A percentile compares a stretch with the other conserved stretches of the same genome.
These are phyloP conservation scores for Syndactyla subalaris DNA, from an alignment of 2,797 vertebrate genomes.

Conservation along the genomic window DNA sequence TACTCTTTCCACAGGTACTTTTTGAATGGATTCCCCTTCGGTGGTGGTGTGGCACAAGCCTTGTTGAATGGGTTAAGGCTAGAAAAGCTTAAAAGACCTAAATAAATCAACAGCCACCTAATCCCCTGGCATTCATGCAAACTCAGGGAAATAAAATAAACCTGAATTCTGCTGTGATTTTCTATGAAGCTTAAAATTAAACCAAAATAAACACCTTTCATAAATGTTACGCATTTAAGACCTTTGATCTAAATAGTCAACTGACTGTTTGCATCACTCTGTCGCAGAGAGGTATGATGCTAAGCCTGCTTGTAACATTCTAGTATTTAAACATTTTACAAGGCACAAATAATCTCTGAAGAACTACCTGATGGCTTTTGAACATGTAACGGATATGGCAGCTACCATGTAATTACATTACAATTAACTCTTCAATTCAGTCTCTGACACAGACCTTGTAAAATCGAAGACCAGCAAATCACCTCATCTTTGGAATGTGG, in stretches of 20 bases:
- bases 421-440: not conserved
- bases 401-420: not conserved
- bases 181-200: not conserved
- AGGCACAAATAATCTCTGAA: conserved; percentile 29
- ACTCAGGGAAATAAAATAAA: conserved; percentile 26
- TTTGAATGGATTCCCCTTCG: not conserved
- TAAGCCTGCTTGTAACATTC: not conserved
- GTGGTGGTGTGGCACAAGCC: not conserved
- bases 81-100: conserved; percentile 28
- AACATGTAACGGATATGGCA: not conserved
- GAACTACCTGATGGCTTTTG: not conserved
- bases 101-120: conserved; percentile 46
- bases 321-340: not conserved
- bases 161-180: not conserved
- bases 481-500: not conserved
- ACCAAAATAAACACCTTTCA: not conserved
- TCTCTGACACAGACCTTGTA: not conserved
- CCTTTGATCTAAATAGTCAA: not conserved
- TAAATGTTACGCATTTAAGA: not conserved
- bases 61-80: conserved; percentile 14
- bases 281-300: not conserved
- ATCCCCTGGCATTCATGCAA: not conserved
- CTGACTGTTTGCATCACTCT: not conserved
- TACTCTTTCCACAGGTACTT: not conserved
- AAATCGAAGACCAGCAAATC: conserved; percentile 8